A percentile compares a stretch with the other conserved stretches of the same genome.
Conservation (phyloP, 2,113 vertebrate species). For the Odocoileus virginianus region DNA sequence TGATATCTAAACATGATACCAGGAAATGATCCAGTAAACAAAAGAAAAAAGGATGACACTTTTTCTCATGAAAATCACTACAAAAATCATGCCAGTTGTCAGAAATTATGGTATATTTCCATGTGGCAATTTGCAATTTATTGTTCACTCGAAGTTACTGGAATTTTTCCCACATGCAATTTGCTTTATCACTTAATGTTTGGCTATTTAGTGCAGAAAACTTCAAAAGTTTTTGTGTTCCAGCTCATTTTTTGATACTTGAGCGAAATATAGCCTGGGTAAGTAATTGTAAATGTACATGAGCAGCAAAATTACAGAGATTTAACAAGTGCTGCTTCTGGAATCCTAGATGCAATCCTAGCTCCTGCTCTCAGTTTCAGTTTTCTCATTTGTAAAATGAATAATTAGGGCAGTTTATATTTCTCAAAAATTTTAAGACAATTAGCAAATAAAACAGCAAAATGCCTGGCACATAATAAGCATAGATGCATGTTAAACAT, state of each 20-base stretch:
- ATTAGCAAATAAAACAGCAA: not conserved
- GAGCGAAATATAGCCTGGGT: not conserved
- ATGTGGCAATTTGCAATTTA: constrained; percentile 7
- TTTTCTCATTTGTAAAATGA: not conserved
- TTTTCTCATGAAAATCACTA: not conserved
- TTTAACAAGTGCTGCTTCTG: not conserved
- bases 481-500: not conserved
- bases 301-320: not conserved
- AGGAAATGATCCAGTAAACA: not conserved
- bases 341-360: not conserved
- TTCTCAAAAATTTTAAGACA: not conserved
- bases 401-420: not conserved
- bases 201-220: not conserved
- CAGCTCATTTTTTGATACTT: not conserved
- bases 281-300: not conserved
- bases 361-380: not conserved
- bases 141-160: not conserved
- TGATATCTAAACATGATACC: not conserved
- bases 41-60: not conserved
- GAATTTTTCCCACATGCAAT: not conserved
- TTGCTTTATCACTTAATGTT: not conserved
- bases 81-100: not conserved
- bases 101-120: not conserved
- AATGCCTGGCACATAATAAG: not conserved
- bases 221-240: not conserved